Evolutionary conservation across 2,113 vertebrate species (phyloP).

Genomic region (Mormyrus iriodes): DNA sequence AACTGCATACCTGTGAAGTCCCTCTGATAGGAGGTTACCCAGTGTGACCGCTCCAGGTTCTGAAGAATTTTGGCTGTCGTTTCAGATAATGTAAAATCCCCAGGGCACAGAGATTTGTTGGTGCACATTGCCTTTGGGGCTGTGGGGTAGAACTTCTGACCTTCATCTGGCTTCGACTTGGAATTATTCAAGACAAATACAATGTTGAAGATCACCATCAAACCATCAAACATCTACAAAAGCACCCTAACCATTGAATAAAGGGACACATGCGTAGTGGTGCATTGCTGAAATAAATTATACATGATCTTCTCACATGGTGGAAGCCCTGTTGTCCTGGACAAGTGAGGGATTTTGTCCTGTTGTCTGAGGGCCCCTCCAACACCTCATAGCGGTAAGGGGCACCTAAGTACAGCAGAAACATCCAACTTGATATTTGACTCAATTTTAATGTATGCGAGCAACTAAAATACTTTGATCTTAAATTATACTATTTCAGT

Average conservation of each 20-base stretch:
- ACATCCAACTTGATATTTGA: background rate
- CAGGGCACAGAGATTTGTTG: conserved; percentile 47
- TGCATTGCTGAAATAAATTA: background rate
- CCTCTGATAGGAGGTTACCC: conserved; percentile 60
- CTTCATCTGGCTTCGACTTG: conserved; percentile 47
- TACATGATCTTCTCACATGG: conserved; percentile 49
- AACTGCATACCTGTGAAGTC: conserved; percentile 61
- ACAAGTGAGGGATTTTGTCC: conserved; percentile 51
- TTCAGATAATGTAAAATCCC: conserved; percentile 48
- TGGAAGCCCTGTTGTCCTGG: conserved; percentile 53
- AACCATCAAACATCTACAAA: background rate
- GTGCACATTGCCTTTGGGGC: conserved; percentile 51
- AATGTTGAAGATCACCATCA: background rate
- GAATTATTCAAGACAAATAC: conserved; percentile 45
- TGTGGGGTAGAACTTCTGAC: conserved; percentile 55
- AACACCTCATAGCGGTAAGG: conserved; percentile 64
- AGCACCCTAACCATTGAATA: background rate
- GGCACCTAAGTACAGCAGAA: conserved; percentile 49
- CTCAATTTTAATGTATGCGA: background rate
- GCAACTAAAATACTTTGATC: background rate
- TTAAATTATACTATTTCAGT: background rate
- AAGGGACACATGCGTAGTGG: background rate
- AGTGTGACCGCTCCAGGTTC: conserved; percentile 61
- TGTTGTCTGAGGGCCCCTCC: conserved; percentile 43
- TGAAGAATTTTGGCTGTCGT: conserved; percentile 59